A percentile compares a stretch with the other conserved stretches of the same genome.
Conservation (phyloP, 2,797 vertebrate species). For the Typhlichthys eigenmanni region DNA sequence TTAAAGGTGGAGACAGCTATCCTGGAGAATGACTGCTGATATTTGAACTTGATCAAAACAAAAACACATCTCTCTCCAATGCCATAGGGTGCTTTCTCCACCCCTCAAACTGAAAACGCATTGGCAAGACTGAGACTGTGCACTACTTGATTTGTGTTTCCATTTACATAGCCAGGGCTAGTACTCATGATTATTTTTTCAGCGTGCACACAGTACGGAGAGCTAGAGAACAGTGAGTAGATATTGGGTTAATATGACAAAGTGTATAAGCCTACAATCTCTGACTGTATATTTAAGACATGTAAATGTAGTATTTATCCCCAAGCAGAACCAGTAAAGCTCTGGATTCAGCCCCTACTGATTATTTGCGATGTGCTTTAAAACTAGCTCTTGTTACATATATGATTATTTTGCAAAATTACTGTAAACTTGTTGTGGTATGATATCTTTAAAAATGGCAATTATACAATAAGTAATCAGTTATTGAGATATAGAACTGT, state of each 20-base stretch:
- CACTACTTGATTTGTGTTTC: not conserved
- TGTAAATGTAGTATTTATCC: not conserved
- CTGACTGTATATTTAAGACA: not conserved
- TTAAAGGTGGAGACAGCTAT: too few relatives aligned
- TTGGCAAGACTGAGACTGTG: too few relatives aligned
- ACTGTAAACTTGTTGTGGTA: conserved; percentile 82
- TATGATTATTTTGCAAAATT: conserved; percentile 72
- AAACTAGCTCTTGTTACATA: conserved; percentile 64
- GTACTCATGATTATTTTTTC: too few relatives aligned
- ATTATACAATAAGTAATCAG: conserved; percentile 68
- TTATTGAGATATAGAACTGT: conserved; percentile 68
- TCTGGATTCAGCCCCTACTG: conserved; percentile 57
- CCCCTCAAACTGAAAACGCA: too few relatives aligned
- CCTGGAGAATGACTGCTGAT: too few relatives aligned
- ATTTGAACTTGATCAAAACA: too few relatives aligned
- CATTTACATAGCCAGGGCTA: too few relatives aligned
- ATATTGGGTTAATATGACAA: too few relatives aligned
- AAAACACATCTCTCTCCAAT: too few relatives aligned
- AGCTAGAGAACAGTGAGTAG: too few relatives aligned
- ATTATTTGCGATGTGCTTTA: conserved; percentile 62
- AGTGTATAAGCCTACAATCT: not conserved
- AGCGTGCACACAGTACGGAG: too few relatives aligned
- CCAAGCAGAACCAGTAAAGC: conserved; percentile 48
- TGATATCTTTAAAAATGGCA: conserved; percentile 70
- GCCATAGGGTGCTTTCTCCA: too few relatives aligned